phyloP scores from a whole-genome alignment of 2,797 vertebrate species.

The Salarias fasciatus region DNA sequence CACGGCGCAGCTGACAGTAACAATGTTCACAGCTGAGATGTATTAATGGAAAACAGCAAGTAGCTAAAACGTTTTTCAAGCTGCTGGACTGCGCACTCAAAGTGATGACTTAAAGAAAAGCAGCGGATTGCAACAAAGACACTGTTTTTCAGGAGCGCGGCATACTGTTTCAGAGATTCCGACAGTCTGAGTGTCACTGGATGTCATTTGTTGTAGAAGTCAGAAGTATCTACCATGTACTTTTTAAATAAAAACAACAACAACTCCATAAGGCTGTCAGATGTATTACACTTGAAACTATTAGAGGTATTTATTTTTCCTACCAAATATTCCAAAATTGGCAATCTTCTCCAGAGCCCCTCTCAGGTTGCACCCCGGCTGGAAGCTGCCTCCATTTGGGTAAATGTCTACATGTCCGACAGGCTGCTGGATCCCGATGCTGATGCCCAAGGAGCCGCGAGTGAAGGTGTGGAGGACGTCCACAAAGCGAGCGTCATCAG shows the following conservation, averaged over 20 bases:
- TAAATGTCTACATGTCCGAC: conserved; percentile 86
- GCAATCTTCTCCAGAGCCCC: conserved; percentile 81
- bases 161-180: too few species aligned
- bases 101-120: conserved; percentile 1
- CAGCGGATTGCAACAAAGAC: not conserved
- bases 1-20: conserved; percentile 39
- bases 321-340: conserved; percentile 80
- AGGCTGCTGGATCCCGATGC: conserved; percentile 85
- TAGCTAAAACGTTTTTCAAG: conserved; percentile 2
- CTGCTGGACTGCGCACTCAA: not conserved
- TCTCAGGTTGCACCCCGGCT: conserved; percentile 83
- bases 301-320: conserved; percentile 26
- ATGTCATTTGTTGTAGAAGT: too few species aligned
- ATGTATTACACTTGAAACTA: not conserved
- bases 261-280: too few species aligned
- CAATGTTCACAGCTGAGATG: conserved; percentile 15
- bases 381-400: conserved; percentile 83
- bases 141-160: too few species aligned
- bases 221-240: too few species aligned
- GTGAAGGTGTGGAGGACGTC: conserved; percentile 86
- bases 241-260: too few species aligned
- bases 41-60: not conserved
- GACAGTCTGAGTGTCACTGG: too few species aligned
- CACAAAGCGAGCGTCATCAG: conserved; percentile 84
- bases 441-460: conserved; percentile 77